These are phyloP conservation scores for Oreohelix idahoensis DNA, from an alignment of 1,140 invertebrate genomes.

Conservation along the genomic window DNA sequence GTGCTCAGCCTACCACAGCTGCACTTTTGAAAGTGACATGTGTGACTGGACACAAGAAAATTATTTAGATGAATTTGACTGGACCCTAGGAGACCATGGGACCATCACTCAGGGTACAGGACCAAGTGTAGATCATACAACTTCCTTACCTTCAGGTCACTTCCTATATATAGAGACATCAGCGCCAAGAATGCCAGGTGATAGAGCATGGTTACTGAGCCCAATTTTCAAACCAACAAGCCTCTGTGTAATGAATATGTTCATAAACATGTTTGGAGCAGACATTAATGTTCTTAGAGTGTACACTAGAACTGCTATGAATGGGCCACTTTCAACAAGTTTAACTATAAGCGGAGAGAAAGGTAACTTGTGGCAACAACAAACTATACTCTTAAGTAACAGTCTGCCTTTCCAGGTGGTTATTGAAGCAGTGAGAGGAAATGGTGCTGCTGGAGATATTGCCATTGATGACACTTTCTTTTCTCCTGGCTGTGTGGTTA, in stretches of 20 bases:
- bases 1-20: conserved; percentile 56
- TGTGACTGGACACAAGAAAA: conserved; percentile 65
- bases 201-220: conserved; percentile 65
- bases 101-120: conserved; percentile 49
- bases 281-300: conserved; percentile 61
- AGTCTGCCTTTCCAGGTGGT: conserved; percentile 72
- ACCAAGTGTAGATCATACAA: conserved; percentile 46
- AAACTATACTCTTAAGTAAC: conserved; percentile 50
- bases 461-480: conserved; percentile 84
- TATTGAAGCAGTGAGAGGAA: conserved; percentile 80
- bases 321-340: conserved; percentile 44
- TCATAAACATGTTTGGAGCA: conserved; percentile 83
- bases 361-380: conserved; percentile 55
- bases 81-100: conserved; percentile 39
- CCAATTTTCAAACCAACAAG: conserved; percentile 47
- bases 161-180: conserved; percentile 68
- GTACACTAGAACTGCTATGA: conserved; percentile 48
- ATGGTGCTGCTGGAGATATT: conserved; percentile 80
- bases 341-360: conserved; percentile 44
- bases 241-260: conserved; percentile 69
- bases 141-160: conserved; percentile 58
- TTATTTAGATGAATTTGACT: conserved; percentile 37
- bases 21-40: conserved; percentile 65
- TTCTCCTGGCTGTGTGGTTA: conserved; percentile 73
- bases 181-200: conserved; percentile 51